Conservation (phyloP, 1,140 invertebrate genomes). For the Bombus consobrinus region DNA sequence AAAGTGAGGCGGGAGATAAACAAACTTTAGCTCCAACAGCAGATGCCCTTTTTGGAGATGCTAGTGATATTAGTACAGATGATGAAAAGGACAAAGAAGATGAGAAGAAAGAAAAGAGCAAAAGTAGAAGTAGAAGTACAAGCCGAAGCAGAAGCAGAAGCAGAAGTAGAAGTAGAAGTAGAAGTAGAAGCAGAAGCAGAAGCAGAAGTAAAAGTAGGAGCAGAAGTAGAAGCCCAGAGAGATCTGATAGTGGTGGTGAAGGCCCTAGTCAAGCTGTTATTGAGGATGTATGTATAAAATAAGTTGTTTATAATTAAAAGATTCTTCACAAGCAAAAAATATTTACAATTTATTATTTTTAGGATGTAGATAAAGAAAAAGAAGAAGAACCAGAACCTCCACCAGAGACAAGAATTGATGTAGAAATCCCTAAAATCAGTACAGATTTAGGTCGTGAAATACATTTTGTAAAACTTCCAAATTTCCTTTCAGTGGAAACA, state of each 20-base stretch:
- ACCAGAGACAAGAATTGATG: constrained; percentile 97
- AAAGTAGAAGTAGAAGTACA: constrained; percentile 75
- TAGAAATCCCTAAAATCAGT: constrained; percentile 97
- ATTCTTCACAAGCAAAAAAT: background rate
- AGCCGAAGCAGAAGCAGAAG: constrained; percentile 70
- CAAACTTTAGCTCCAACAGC: constrained; percentile 84
- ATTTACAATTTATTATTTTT: constrained; percentile 54
- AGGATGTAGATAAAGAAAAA: constrained; percentile 86
- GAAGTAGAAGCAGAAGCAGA: constrained; percentile 71
- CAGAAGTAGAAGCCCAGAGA: constrained; percentile 74
- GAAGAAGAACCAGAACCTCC: constrained; percentile 90
- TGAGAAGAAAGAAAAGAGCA: constrained; percentile 75
- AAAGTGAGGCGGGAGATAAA: constrained; percentile 80
- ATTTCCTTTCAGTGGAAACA: constrained; percentile 96
- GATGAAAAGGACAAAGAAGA: constrained; percentile 86
- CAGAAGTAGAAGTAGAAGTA: constrained; percentile 73
- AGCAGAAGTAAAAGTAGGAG: constrained; percentile 75
- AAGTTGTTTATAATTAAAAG: background rate
- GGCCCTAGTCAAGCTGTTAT: constrained; percentile 73
- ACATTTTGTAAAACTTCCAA: constrained; percentile 97
- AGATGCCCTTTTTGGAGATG: constrained; percentile 95
- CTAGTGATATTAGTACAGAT: constrained; percentile 94
- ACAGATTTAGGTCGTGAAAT: constrained; percentile 95
- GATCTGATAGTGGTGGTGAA: constrained; percentile 76
- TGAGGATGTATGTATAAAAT: constrained; percentile 77